phyloP scores from a whole-genome alignment of 2,888 invertebrate species.

The Octonoba sinensis region DNA sequence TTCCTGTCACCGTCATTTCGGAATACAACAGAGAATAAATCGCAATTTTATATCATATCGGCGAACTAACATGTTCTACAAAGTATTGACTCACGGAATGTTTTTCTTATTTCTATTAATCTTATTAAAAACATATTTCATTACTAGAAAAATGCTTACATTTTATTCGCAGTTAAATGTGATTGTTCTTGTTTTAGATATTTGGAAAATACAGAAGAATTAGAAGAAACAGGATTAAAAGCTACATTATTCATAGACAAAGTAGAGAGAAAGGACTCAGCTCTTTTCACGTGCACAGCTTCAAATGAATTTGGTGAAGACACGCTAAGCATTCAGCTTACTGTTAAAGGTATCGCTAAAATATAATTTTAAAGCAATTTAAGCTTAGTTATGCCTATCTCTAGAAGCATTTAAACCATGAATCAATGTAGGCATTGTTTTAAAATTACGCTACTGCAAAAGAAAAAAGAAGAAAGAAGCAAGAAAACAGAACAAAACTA shows the following conservation, averaged over 20 bases:
- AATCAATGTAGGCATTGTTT: background rate
- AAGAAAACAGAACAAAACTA: no score
- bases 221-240: constrained; percentile 33
- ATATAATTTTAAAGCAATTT: background rate
- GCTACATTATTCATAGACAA: constrained; percentile 45
- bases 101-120: no score
- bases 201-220: constrained; percentile 10
- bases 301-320: constrained; percentile 62
- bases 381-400: background rate
- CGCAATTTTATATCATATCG: no score
- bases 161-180: no score
- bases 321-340: constrained; percentile 61
- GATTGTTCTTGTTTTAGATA: background rate
- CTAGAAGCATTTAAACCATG: background rate
- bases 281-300: constrained; percentile 62
- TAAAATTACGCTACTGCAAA: background rate
- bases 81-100: no score
- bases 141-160: no score
- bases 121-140: no score
- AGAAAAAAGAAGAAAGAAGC: no score
- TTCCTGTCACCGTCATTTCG: no score
- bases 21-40: no score
- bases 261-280: constrained; percentile 58
- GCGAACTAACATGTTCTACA: no score
- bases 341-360: constrained; percentile 65